Evolutionary conservation across 2,113 vertebrate genomes (phyloP).

Genomic region (Trichechus manatus): DNA sequence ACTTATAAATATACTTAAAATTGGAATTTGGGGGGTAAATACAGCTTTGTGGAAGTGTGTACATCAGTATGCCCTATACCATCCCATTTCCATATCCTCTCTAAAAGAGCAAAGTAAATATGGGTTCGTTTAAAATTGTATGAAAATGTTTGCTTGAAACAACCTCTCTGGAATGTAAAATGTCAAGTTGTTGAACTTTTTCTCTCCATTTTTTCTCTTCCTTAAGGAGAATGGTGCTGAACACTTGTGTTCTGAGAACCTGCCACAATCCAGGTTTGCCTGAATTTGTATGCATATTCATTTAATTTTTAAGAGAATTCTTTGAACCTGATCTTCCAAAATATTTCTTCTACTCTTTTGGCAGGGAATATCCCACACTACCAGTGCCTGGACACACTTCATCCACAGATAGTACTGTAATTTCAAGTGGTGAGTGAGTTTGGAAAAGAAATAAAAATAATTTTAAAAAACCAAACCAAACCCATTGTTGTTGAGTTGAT

Average conservation of each 20-base stretch:
- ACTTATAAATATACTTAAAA: constrained; percentile 39
- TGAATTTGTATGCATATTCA: background rate
- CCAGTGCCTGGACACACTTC: constrained; percentile 22
- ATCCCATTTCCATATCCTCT: background rate
- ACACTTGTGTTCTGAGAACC: background rate
- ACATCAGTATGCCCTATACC: background rate
- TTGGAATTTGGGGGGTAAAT: background rate
- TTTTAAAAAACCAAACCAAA: background rate
- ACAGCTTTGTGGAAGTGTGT: background rate
- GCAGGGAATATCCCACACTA: constrained; percentile 68
- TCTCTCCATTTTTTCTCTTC: background rate
- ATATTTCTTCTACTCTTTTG: constrained; percentile 39
- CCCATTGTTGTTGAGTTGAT: background rate
- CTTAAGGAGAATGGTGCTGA: constrained; percentile 74
- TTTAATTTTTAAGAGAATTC: background rate
- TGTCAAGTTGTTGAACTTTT: constrained; percentile 27
- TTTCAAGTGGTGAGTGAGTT: constrained; percentile 74
- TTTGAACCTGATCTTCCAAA: background rate
- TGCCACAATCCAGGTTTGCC: constrained; percentile 82
- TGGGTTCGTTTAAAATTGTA: constrained; percentile 16
- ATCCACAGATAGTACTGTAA: constrained; percentile 49
- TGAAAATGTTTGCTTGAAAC: constrained; percentile 56
- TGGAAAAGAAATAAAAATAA: background rate
- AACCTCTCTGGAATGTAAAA: constrained; percentile 30
- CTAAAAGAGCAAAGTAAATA: constrained; percentile 18